phyloP scores from a whole-genome alignment of 2,113 vertebrate species.

The Elanus axillaris region DNA sequence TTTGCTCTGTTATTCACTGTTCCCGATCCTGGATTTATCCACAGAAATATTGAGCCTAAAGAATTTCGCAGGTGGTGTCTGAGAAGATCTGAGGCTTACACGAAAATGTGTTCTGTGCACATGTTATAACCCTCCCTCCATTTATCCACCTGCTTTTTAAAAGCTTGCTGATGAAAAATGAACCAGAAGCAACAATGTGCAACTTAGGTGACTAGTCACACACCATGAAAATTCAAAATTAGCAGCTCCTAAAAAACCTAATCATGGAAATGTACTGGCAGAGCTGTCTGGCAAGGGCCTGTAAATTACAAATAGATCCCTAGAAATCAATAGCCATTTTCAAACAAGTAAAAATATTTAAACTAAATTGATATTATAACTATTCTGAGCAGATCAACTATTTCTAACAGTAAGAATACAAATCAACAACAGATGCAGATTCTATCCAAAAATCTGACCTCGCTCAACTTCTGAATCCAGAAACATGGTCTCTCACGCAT shows the following conservation, averaged over 20 bases:
- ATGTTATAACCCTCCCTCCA: background rate
- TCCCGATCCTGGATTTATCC: background rate
- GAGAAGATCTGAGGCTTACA: background rate
- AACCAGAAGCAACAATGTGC: background rate
- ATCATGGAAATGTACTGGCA: background rate
- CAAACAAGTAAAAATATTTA: constrained; percentile 3
- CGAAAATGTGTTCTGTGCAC: background rate
- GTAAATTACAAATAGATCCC: background rate
- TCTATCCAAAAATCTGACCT: background rate
- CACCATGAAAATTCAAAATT: background rate
- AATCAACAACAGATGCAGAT: background rate
- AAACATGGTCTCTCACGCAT: background rate
- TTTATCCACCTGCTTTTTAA: background rate
- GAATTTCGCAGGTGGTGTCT: background rate
- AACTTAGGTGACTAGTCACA: background rate
- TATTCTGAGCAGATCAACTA: background rate
- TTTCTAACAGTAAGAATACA: background rate
- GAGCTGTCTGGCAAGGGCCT: background rate
- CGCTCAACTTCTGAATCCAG: background rate
- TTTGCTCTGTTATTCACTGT: background rate
- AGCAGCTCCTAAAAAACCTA: background rate
- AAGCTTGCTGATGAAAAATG: background rate
- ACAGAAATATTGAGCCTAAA: background rate
- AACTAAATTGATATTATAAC: background rate
- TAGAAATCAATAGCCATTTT: constrained; percentile 9